A percentile compares a stretch with the other conserved stretches of the same genome.
These are phyloP conservation scores for Leptoclinus maculatus DNA, from an alignment of 2,797 vertebrate species.

Conservation along the genomic window DNA sequence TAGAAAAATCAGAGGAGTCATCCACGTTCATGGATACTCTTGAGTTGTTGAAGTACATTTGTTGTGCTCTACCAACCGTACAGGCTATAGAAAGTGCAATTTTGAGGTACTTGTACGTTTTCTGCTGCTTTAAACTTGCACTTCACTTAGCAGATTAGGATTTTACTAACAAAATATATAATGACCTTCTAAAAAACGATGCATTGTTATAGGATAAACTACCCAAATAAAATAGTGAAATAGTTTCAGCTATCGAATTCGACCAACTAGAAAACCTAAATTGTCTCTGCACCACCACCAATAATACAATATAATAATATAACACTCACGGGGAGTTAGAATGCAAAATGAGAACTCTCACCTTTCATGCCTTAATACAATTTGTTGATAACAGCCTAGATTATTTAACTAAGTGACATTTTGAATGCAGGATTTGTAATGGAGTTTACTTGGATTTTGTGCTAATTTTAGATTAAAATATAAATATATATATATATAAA, in stretches of 20 bases:
- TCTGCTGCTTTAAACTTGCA: not conserved
- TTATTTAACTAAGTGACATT: not conserved
- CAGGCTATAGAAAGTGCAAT: not conserved
- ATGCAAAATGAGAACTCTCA: not conserved
- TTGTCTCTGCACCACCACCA: not conserved
- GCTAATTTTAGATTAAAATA: not conserved
- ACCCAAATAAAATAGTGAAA: not conserved
- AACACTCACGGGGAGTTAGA: not conserved
- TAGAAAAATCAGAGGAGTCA: not conserved
- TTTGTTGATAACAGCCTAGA: not conserved
- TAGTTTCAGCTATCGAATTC: not conserved
- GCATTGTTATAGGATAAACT: not conserved
- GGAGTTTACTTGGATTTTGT: not conserved
- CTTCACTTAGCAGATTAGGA: not conserved
- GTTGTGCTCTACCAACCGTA: not conserved
- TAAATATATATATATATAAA: not conserved
- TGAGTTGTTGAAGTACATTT: not conserved
- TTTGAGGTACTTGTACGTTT: not conserved
- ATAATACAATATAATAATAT: not conserved
- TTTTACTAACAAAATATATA: not conserved
- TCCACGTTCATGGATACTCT: not conserved
- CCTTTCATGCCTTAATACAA: not conserved
- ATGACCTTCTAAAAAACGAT: not conserved
- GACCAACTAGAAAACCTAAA: not conserved
- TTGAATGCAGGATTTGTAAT: not conserved